A percentile compares a stretch with the other conserved stretches of the same genome.
These are phyloP conservation scores for Lerema accius DNA, from an alignment of 1,140 invertebrate genomes.

Conservation along the genomic window DNA sequence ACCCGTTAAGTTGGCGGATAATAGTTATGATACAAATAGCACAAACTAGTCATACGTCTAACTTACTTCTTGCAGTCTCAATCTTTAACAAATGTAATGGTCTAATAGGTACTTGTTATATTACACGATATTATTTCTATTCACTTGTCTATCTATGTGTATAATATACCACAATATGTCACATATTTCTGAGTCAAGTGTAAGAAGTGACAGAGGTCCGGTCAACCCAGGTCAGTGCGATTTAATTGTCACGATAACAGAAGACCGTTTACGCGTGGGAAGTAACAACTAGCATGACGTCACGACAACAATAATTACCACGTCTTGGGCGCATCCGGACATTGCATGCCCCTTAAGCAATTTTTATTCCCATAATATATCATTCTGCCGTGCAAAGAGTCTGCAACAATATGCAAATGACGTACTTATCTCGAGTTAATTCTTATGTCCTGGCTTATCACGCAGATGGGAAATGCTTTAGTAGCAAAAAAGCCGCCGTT, in stretches of 20 bases:
- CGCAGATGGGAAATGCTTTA: conserved; percentile 11
- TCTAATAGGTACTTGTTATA: too few relatives aligned
- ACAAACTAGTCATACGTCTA: neutral
- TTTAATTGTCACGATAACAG: conserved; percentile 73
- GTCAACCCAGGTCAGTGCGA: conserved; percentile 64
- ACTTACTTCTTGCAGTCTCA: too few relatives aligned
- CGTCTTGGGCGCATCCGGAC: conserved; percentile 55
- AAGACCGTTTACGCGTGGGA: conserved; percentile 59
- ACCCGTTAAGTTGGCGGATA: neutral
- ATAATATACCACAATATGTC: too few relatives aligned
- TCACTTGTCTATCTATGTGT: too few relatives aligned
- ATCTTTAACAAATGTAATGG: too few relatives aligned
- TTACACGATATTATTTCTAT: too few relatives aligned
- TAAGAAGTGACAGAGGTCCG: conserved; percentile 51
- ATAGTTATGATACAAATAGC: neutral
- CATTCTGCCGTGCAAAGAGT: conserved; percentile 6
- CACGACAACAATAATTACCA: conserved; percentile 55
- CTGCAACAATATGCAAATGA: conserved; percentile 29
- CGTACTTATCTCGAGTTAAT: conserved; percentile 15
- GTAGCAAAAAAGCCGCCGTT: neutral
- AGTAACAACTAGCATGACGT: conserved; percentile 53
- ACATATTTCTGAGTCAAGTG: conserved; percentile 39
- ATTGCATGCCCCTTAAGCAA: conserved; percentile 20
- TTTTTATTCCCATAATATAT: conserved; percentile 32
- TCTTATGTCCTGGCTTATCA: conserved; percentile 10